phyloP scores from a whole-genome alignment of 2,888 invertebrate genomes.

The Chirona hameri region DNA sequence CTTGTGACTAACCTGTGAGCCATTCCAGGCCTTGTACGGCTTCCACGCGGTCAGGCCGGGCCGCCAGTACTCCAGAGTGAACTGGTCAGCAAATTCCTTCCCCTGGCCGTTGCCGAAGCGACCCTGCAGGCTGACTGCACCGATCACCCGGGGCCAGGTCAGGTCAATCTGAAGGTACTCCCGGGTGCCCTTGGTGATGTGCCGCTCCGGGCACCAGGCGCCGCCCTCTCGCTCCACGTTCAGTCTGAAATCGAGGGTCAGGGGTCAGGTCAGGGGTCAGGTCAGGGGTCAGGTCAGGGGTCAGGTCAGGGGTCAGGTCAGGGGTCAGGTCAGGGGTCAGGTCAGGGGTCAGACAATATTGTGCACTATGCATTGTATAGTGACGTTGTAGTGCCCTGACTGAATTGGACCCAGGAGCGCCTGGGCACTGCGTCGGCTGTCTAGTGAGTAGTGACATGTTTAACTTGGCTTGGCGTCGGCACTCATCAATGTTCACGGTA shows the following conservation, averaged over 20 bases:
- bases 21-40: conserved; percentile 55
- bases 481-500: too few relatives aligned
- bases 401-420: too few relatives aligned
- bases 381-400: too few relatives aligned
- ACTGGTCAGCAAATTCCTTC: conserved; percentile 78
- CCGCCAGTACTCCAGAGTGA: conserved; percentile 78
- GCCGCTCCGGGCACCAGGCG: conserved; percentile 86
- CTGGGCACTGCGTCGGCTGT: too few relatives aligned
- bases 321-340: too few relatives aligned
- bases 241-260: conserved; percentile 57
- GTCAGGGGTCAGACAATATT: too few relatives aligned
- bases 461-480: too few relatives aligned
- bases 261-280: neutral
- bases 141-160: conserved; percentile 63
- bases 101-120: conserved; percentile 89
- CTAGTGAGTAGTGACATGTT: too few relatives aligned
- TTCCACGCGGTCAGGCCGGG: conserved; percentile 76
- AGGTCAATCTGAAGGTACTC: conserved; percentile 68
- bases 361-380: too few relatives aligned
- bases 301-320: too few relatives aligned
- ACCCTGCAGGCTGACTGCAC: conserved; percentile 62
- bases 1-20: conserved; percentile 33
- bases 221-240: conserved; percentile 78
- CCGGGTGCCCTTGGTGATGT: conserved; percentile 52
- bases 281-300: too few relatives aligned